Evolutionary conservation across 2,888 invertebrate genomes (phyloP), one percentile per base, ranked within the genome.

Genomic region (Nymphalis polychloros): DNA sequence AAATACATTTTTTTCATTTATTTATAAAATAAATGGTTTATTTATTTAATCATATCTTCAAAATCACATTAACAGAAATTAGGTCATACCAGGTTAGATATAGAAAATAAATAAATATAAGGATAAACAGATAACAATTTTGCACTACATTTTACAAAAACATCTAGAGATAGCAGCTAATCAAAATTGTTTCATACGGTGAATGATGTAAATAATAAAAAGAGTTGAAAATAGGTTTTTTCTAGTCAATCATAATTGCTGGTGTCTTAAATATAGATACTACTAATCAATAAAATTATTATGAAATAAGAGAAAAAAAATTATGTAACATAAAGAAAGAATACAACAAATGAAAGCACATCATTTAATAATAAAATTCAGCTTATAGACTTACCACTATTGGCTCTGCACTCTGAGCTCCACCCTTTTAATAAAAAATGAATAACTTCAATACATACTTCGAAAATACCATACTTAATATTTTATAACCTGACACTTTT

Each of bases 361-460:
- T 74, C 77, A 78, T 77, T 75, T 79, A 76, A 72, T 79, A 81
- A 68, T 78, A 78, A 81, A 75, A 67, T 67, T 67, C 20, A 77
- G 72, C 70, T 73, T 72, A 73, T 68, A 78, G 79, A 97, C 97
- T 97, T 97, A 98, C 98, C 96, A 98, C 97, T 92, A 98, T 97
- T 89, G 97, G 98, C 94, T 97, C 97, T 94, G 97, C 96, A 95
- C 96, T 95, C 94, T 94, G 95, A 94, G 95, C 95, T 94, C 95
- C 96, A 94, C 95, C 93, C 96, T 96, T 95, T 87, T 82, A 82
- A 91, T 87, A 83, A 85, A 80, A 81, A 77, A 89, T 71, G 50
- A 48, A 64, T 66, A 71, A 72, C 74, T 76, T 79, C 66, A 78
- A 79, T 77, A 77, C 66, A 70, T 70, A 55, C 31, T 55, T 23